Evolutionary conservation across 2,888 invertebrate genomes (phyloP).

Genomic region (Amblyjoppa proteus): DNA sequence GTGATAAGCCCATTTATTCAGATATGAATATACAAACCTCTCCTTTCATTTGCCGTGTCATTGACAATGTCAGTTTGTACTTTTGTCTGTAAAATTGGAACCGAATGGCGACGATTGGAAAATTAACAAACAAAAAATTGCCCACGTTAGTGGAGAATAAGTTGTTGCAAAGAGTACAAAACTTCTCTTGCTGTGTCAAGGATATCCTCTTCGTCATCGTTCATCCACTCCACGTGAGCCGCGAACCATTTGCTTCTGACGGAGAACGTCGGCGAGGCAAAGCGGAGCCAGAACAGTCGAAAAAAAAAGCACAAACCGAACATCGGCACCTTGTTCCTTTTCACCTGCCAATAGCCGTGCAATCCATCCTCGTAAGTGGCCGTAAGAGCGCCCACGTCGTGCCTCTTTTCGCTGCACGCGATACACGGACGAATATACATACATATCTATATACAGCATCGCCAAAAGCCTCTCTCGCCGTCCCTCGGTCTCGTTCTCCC

Average conservation of each 20-base stretch:
- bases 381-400: not conserved
- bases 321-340: not conserved
- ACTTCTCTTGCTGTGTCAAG: too few relatives aligned
- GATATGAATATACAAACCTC: too few relatives aligned
- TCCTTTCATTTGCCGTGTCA: too few relatives aligned
- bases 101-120: too few relatives aligned
- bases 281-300: slow-evolving; percentile 31
- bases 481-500: slow-evolving; percentile 51
- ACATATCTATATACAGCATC: not conserved
- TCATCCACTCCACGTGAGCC: too few relatives aligned
- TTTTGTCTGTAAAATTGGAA: too few relatives aligned
- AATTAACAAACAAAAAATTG: too few relatives aligned
- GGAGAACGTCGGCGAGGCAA: slow-evolving; percentile 63
- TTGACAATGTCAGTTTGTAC: too few relatives aligned
- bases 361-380: not conserved
- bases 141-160: too few relatives aligned
- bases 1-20: too few relatives aligned
- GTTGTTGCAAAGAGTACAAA: too few relatives aligned
- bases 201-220: too few relatives aligned
- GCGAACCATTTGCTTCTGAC: slow-evolving; percentile 78
- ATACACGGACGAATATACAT: slow-evolving; percentile 2
- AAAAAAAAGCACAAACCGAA: slow-evolving; percentile 4
- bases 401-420: slow-evolving; percentile 31
- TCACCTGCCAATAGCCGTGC: not conserved
- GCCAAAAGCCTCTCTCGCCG: not conserved